phyloP scores from a whole-genome alignment of 2,797 vertebrate genomes.

The Prionace glauca region DNA sequence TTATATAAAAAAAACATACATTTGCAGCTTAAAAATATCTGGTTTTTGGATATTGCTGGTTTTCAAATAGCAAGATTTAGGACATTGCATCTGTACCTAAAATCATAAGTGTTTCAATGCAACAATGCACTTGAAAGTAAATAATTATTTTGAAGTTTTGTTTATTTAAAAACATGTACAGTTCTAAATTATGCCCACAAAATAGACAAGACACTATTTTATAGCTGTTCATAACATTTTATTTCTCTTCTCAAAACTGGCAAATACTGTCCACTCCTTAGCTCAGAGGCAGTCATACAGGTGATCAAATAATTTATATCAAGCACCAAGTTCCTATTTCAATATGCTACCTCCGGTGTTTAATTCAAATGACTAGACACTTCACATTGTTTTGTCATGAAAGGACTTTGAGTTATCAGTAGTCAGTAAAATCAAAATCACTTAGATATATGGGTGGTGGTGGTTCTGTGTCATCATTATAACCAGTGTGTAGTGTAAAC shows the following conservation, averaged over 20 bases:
- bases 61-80: too few relatives aligned
- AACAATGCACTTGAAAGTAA: not conserved
- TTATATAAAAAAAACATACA: too few relatives aligned
- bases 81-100: not conserved
- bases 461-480: not conserved
- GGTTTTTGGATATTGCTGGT: too few relatives aligned
- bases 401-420: not conserved
- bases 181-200: not conserved
- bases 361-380: not conserved
- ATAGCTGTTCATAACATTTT: not conserved
- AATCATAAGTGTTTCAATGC: not conserved
- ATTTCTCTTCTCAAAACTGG: not conserved
- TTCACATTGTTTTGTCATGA: constrained; percentile 9
- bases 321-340: not conserved
- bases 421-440: not conserved
- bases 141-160: not conserved
- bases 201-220: not conserved
- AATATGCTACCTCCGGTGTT: not conserved
- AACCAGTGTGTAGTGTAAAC: not conserved
- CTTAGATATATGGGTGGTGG: not conserved
- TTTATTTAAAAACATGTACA: not conserved
- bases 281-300: not conserved
- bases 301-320: not conserved
- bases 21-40: too few relatives aligned
- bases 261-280: not conserved